Evolutionary conservation across 2,888 invertebrate species (phyloP).

Genomic region (Ochropleura plecta): DNA sequence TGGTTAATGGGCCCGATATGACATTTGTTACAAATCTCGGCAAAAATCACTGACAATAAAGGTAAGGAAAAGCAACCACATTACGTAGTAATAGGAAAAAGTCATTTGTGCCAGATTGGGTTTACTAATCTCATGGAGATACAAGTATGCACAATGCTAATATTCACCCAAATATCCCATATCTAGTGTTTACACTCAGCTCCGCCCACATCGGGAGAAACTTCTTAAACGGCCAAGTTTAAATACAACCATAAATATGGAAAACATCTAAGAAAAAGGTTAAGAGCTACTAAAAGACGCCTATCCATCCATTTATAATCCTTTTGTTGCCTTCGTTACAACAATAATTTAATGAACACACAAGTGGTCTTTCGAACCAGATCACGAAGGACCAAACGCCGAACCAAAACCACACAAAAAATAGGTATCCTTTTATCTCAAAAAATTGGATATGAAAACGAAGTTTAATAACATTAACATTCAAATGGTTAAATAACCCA

Average conservation of each 20-base stretch:
- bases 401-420: background rate
- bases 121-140: no score
- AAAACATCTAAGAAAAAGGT: background rate
- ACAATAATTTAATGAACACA: background rate
- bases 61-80: no score
- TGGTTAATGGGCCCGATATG: no score
- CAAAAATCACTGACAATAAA: no score
- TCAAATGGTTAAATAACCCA: conserved; percentile 18
- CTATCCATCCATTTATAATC: background rate
- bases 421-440: background rate
- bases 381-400: background rate
- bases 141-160: no score
- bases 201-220: no score
- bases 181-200: no score
- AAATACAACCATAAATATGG: background rate
- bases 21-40: no score
- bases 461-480: background rate
- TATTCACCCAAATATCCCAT: no score
- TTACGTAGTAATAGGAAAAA: no score
- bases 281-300: background rate
- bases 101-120: no score
- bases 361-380: background rate
- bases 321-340: background rate
- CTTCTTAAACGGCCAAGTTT: no score
- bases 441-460: background rate